These are phyloP conservation scores for Dermatophagoides farinae DNA, from an alignment of 1,140 invertebrate genomes.

Conservation along the genomic window DNA sequence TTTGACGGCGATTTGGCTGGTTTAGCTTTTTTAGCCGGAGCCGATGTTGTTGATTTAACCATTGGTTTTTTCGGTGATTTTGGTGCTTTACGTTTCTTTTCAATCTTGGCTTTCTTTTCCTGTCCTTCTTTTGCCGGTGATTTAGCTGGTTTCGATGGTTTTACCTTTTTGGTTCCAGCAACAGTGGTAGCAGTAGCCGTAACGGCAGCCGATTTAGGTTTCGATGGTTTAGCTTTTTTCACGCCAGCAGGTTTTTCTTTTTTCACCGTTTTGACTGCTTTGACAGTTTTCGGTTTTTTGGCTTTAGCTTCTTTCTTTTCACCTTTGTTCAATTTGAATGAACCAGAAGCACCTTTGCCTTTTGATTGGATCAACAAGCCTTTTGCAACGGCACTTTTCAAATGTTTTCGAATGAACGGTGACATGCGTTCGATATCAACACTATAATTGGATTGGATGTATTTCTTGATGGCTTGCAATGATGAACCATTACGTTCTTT, in stretches of 20 bases:
- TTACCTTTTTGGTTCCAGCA: neutral
- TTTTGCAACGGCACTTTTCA: slow-evolving; percentile 18
- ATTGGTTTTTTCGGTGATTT: slow-evolving; percentile 11
- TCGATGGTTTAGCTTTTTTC: slow-evolving; percentile 13
- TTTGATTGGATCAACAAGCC: slow-evolving; percentile 20
- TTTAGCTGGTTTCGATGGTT: neutral
- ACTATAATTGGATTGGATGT: slow-evolving; percentile 21
- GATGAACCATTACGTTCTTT: slow-evolving; percentile 25
- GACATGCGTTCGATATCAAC: slow-evolving; percentile 21
- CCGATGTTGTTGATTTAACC: slow-evolving; percentile 5
- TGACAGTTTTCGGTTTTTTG: slow-evolving; percentile 8
- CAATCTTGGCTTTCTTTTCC: slow-evolving; percentile 14
- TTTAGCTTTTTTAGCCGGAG: neutral
- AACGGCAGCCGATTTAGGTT: slow-evolving; percentile 2
- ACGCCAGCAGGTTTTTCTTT: neutral
- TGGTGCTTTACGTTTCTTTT: slow-evolving; percentile 7
- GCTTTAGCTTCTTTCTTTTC: slow-evolving; percentile 9
- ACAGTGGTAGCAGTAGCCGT: neutral
- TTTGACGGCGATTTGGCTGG: neutral
- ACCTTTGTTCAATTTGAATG: slow-evolving; percentile 14
- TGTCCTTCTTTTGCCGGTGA: slow-evolving; percentile 3
- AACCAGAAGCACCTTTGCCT: slow-evolving; percentile 19
- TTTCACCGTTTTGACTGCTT: neutral
- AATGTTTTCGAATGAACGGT: slow-evolving; percentile 22
- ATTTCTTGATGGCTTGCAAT: slow-evolving; percentile 22